Evolutionary conservation across 1,140 invertebrate species (phyloP).

Genomic region (Lysiphlebus fabarum): DNA sequence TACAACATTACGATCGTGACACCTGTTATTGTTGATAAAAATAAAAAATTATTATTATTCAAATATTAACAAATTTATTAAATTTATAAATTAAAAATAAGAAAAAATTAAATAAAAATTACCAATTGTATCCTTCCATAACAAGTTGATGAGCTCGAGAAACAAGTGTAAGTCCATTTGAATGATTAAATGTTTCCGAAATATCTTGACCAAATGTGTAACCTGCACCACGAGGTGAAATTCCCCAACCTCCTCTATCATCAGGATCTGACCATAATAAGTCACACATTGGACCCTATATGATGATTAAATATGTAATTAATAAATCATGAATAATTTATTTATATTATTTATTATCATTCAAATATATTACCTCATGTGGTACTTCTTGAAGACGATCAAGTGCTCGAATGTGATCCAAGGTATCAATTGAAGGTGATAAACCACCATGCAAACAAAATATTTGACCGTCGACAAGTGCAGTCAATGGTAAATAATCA

Average conservation of each 20-base stretch:
- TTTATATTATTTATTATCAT: background rate
- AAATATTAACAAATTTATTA: background rate
- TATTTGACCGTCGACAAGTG: slow-evolving; percentile 96
- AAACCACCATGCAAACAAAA: slow-evolving; percentile 99
- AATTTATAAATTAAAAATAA: slow-evolving; percentile 9
- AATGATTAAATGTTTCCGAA: slow-evolving; percentile 99
- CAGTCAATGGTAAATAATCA: slow-evolving; percentile 97
- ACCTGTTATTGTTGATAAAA: slow-evolving; percentile 55
- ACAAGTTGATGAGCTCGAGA: slow-evolving; percentile 99
- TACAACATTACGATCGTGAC: slow-evolving; percentile 98
- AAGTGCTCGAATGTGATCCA: slow-evolving; percentile 97
- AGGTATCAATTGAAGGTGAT: slow-evolving; percentile 97
- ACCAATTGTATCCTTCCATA: slow-evolving; percentile 99
- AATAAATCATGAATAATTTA: background rate
- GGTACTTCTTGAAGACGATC: slow-evolving; percentile 99
- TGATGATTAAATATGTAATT: slow-evolving; percentile 13
- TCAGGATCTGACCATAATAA: slow-evolving; percentile 87
- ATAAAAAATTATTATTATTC: slow-evolving; percentile 6
- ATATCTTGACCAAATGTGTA: slow-evolving; percentile 99
- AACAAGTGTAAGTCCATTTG: slow-evolving; percentile 96
- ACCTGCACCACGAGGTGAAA: slow-evolving; percentile 97
- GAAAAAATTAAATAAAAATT: slow-evolving; percentile 21
- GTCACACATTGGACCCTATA: slow-evolving; percentile 85
- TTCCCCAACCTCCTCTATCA: slow-evolving; percentile 98
- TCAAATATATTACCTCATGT: slow-evolving; percentile 74